Percentiles rank a stretch among this genome's conserved stretches.
These are phyloP conservation scores for Tachina lurida DNA, from an alignment of 2,888 invertebrate genomes.

Conservation along the genomic window DNA sequence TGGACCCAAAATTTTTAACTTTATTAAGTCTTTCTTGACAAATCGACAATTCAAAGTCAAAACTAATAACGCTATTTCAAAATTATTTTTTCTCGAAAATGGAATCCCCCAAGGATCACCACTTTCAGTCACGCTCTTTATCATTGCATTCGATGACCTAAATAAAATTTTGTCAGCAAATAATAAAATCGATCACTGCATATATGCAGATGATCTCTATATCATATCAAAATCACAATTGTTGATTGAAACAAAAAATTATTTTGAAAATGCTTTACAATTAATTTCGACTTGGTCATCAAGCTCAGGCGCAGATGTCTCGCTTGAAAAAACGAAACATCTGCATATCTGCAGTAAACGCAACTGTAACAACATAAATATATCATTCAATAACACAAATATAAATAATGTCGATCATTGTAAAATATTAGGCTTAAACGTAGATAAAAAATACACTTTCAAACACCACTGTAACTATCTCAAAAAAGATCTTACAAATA, in stretches of 20 bases:
- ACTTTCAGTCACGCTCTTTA: background rate
- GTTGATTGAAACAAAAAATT: background rate
- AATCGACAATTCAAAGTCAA: background rate
- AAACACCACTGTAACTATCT: too few relatives aligned
- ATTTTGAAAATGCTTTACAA: background rate
- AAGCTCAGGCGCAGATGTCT: background rate
- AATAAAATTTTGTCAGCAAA: background rate
- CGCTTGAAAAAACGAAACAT: background rate
- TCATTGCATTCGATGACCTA: background rate
- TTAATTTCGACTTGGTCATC: background rate
- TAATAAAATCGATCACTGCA: background rate
- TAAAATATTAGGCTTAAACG: too few relatives aligned
- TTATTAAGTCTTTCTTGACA: background rate
- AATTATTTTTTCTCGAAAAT: background rate
- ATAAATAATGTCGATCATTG: too few relatives aligned
- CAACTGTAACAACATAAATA: too few relatives aligned
- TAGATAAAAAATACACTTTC: too few relatives aligned
- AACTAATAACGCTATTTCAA: background rate
- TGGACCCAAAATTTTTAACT: background rate
- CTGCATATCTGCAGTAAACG: background rate
- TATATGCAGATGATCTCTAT: constrained; percentile 13
- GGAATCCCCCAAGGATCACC: background rate
- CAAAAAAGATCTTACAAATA: too few relatives aligned
- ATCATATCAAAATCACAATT: background rate
- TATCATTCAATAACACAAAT: too few relatives aligned